phyloP scores from a whole-genome alignment of 2,113 vertebrate genomes.

The Anarhynchus alexandrinus region DNA sequence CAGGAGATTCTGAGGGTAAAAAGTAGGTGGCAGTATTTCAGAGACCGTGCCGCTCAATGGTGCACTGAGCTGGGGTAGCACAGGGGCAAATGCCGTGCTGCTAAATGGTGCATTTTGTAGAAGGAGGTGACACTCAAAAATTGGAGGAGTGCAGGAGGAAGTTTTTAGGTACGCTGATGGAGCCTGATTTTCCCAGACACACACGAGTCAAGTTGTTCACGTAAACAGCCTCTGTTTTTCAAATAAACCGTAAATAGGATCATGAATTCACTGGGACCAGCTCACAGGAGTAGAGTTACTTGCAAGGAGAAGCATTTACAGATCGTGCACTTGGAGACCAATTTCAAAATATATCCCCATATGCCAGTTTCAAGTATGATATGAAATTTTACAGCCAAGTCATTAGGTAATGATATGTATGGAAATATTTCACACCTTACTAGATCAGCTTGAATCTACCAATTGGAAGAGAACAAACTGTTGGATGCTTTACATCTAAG shows the following conservation, averaged over 20 bases:
- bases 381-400: constrained; percentile 28
- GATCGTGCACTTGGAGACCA: background rate
- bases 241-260: background rate
- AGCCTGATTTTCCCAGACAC: background rate
- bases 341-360: background rate
- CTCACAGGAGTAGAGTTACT: background rate
- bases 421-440: background rate
- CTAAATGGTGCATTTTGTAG: background rate
- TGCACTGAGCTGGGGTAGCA: background rate
- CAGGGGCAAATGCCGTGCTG: background rate
- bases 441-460: background rate
- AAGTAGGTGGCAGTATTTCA: background rate
- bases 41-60: background rate
- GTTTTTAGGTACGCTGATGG: background rate
- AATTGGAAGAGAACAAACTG: background rate
- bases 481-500: background rate
- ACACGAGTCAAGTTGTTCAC: background rate
- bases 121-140: background rate
- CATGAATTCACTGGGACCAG: background rate
- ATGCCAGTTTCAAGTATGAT: background rate
- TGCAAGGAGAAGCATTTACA: background rate
- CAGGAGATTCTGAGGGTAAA: background rate
- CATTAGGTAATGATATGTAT: constrained; percentile 19
- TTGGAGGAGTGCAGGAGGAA: background rate
- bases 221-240: background rate